A percentile compares a stretch with the other conserved stretches of the same genome.
Conservation (phyloP, 2,888 invertebrate genomes). For the Rhamphomyia laevipes region DNA sequence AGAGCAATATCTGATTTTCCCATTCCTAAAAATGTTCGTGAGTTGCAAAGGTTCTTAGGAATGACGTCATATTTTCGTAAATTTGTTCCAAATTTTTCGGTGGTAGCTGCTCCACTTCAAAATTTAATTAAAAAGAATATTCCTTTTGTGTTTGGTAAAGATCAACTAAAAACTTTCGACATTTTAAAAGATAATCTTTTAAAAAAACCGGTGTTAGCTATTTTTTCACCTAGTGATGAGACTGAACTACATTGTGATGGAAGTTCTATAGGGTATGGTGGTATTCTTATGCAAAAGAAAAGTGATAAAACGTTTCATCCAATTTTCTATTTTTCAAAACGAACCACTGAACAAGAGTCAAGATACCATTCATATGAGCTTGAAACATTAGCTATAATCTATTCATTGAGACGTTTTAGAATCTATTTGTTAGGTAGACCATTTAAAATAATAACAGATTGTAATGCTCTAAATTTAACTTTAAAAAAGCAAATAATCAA, state of each 20-base stretch:
- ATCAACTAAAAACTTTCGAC: constrained; percentile 17
- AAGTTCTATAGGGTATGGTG: constrained; percentile 17
- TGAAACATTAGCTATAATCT: constrained; percentile 20
- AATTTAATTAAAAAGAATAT: background rate
- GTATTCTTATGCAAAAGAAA: constrained; percentile 17
- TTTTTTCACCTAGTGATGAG: constrained; percentile 18
- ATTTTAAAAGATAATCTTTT: constrained; percentile 35
- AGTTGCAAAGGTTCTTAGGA: background rate
- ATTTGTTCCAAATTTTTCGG: background rate
- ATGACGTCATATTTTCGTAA: background rate
- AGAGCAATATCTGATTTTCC: background rate
- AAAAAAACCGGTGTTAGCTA: constrained; percentile 37
- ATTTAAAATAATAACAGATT: too few relatives aligned
- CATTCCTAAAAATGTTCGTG: background rate
- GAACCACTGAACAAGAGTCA: constrained; percentile 16
- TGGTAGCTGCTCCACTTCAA: background rate
- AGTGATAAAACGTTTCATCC: constrained; percentile 17
- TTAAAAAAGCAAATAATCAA: too few relatives aligned
- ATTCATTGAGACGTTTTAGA: too few relatives aligned
- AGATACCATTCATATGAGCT: constrained; percentile 22
- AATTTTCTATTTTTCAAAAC: constrained; percentile 20
- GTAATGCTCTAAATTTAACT: too few relatives aligned
- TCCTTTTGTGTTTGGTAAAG: constrained; percentile 13
- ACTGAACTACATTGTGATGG: too few relatives aligned
- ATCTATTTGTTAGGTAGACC: too few relatives aligned